A percentile compares a stretch with the other conserved stretches of the same genome.
phyloP scores from a whole-genome alignment of 2,888 invertebrate species.

The Linyphia triangularis region DNA sequence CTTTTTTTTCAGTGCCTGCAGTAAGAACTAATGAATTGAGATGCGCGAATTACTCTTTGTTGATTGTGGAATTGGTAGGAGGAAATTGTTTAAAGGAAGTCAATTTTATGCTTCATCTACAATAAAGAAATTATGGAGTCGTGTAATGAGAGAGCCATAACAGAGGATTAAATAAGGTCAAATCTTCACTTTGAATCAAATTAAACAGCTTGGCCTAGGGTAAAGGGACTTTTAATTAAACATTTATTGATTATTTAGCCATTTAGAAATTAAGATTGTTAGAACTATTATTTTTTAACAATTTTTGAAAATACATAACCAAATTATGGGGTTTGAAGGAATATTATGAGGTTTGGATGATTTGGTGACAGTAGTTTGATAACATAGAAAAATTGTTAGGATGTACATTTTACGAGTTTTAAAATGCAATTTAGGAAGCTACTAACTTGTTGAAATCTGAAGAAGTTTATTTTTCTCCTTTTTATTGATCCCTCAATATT shows the following conservation, averaged over 20 bases:
- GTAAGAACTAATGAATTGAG: slow-evolving; percentile 68
- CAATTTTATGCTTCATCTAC: slow-evolving; percentile 37
- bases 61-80: neutral
- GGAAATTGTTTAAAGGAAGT: slow-evolving; percentile 13
- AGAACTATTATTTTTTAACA: neutral
- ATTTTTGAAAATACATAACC: neutral
- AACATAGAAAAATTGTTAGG: too few relatives aligned
- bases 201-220: neutral
- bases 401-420: too few relatives aligned
- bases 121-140: slow-evolving; percentile 14
- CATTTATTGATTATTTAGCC: neutral
- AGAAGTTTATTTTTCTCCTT: too few relatives aligned
- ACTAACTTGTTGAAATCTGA: too few relatives aligned
- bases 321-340: too few relatives aligned
- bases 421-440: too few relatives aligned
- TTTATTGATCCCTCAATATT: too few relatives aligned
- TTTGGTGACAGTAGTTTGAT: too few relatives aligned
- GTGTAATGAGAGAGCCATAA: slow-evolving; percentile 35
- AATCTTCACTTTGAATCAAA: neutral
- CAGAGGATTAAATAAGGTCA: neutral
- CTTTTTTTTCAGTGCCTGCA: slow-evolving; percentile 49
- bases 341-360: too few relatives aligned
- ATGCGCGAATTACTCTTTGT: slow-evolving; percentile 46
- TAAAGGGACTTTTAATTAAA: neutral
- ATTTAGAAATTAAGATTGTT: neutral